Evolutionary conservation across 1,140 invertebrate genomes (phyloP).

Genomic region (Drosophila tristis): DNA sequence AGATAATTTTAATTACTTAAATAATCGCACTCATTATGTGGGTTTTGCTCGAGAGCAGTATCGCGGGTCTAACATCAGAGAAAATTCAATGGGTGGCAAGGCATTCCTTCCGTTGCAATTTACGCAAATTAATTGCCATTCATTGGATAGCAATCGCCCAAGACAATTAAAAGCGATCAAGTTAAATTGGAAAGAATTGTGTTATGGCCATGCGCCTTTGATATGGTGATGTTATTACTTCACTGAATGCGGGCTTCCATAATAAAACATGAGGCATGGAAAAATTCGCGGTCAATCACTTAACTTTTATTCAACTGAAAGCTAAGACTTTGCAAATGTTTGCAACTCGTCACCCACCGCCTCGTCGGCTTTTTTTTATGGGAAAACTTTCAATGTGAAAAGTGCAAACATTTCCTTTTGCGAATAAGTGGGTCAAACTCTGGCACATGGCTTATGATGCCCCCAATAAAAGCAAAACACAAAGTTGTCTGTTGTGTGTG

Average conservation of each 20-base stretch:
- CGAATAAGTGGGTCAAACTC: slow-evolving; percentile 32
- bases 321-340: slow-evolving; percentile 5
- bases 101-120: neutral
- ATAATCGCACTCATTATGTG: neutral
- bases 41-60: too few relatives aligned
- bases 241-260: neutral
- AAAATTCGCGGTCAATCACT: slow-evolving; percentile 9
- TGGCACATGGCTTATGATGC: neutral
- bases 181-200: slow-evolving; percentile 2
- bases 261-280: neutral
- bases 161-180: slow-evolving; percentile 33
- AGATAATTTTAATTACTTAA: slow-evolving; percentile 5
- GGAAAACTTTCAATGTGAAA: slow-evolving; percentile 47
- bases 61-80: too few relatives aligned
- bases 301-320: neutral
- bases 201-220: neutral
- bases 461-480: neutral
- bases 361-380: neutral
- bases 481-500: neutral
- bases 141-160: slow-evolving; percentile 13
- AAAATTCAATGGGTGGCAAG: neutral
- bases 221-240: slow-evolving; percentile 4
- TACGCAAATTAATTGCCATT: slow-evolving; percentile 17
- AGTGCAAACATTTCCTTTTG: slow-evolving; percentile 26
- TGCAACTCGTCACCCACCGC: neutral